Conservation (phyloP, 2,888 invertebrate genomes). For the Oxycera nigricornis region DNA sequence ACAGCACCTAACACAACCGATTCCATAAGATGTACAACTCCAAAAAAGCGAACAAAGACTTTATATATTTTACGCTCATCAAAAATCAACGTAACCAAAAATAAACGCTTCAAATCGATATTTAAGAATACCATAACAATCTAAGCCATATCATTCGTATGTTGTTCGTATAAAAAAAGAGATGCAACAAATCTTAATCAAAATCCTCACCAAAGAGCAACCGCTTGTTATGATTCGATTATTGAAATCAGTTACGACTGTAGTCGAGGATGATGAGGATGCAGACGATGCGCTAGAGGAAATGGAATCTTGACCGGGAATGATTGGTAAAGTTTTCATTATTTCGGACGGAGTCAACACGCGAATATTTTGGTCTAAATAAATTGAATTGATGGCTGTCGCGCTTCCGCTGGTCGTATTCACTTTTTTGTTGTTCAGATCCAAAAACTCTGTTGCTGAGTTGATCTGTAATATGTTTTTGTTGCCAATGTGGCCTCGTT, state of each 20-base stretch:
- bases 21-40: neutral
- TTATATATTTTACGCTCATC: slow-evolving; percentile 4
- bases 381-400: slow-evolving; percentile 51
- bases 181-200: slow-evolving; percentile 29
- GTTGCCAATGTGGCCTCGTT: slow-evolving; percentile 18
- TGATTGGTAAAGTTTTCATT: slow-evolving; percentile 88
- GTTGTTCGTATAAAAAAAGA: slow-evolving; percentile 17
- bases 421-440: slow-evolving; percentile 31
- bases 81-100: slow-evolving; percentile 24
- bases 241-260: slow-evolving; percentile 7
- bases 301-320: slow-evolving; percentile 56
- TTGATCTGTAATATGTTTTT: slow-evolving; percentile 31
- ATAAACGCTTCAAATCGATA: slow-evolving; percentile 15
- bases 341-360: slow-evolving; percentile 89
- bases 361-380: slow-evolving; percentile 81
- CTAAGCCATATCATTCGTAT: slow-evolving; percentile 30
- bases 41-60: slow-evolving; percentile 13
- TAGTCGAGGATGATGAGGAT: neutral
- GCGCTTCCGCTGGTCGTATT: neutral
- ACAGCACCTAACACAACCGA: slow-evolving; percentile 23
- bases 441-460: slow-evolving; percentile 8
- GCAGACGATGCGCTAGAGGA: slow-evolving; percentile 12
- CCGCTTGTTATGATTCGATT: slow-evolving; percentile 21
- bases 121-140: slow-evolving; percentile 36
- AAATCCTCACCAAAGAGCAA: slow-evolving; percentile 34